Evolutionary conservation across 64 coral and sea anemone species (phyloP).

Genomic region (Platygyra sinensis): DNA sequence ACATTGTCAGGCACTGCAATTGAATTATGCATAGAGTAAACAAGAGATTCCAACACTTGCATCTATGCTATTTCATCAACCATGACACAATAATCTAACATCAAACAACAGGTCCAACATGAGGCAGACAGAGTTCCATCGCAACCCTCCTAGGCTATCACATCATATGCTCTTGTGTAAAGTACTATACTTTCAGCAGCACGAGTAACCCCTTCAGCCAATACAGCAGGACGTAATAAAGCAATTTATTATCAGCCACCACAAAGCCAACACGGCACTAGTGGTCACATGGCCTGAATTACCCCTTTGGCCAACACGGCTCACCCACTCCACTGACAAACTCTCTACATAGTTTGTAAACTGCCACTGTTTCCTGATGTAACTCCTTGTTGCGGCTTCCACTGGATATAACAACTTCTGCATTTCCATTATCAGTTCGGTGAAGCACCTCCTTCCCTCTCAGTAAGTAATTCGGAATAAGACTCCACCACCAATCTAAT

Average conservation of each 20-base stretch:
- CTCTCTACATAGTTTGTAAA: slow-evolving; percentile 53
- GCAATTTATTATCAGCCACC: slow-evolving; percentile 5
- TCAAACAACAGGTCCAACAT: slow-evolving; percentile 15
- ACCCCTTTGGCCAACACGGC: slow-evolving; percentile 24
- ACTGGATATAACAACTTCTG: slow-evolving; percentile 35
- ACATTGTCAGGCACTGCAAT: slow-evolving; percentile 23
- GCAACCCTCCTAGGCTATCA: background rate
- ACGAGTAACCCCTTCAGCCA: background rate
- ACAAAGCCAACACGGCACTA: background rate
- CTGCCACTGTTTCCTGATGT: slow-evolving; percentile 55
- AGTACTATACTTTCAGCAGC: background rate
- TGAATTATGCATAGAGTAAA: background rate
- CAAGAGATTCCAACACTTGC: background rate
- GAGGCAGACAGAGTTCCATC: slow-evolving; percentile 1
- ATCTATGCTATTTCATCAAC: background rate
- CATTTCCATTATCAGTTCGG: slow-evolving; percentile 39
- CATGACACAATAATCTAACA: background rate
- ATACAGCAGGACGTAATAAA: slow-evolving; percentile 9
- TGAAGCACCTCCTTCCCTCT: slow-evolving; percentile 49
- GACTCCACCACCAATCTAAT: slow-evolving; percentile 46
- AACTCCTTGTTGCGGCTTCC: slow-evolving; percentile 47
- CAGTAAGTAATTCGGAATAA: slow-evolving; percentile 14
- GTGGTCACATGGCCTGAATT: background rate
- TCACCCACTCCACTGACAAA: slow-evolving; percentile 64
- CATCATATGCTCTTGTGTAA: background rate